Percentiles rank a stretch among this genome's conserved stretches.
These are phyloP conservation scores for Actias luna DNA, from an alignment of 2,888 invertebrate genomes.

Conservation along the genomic window DNA sequence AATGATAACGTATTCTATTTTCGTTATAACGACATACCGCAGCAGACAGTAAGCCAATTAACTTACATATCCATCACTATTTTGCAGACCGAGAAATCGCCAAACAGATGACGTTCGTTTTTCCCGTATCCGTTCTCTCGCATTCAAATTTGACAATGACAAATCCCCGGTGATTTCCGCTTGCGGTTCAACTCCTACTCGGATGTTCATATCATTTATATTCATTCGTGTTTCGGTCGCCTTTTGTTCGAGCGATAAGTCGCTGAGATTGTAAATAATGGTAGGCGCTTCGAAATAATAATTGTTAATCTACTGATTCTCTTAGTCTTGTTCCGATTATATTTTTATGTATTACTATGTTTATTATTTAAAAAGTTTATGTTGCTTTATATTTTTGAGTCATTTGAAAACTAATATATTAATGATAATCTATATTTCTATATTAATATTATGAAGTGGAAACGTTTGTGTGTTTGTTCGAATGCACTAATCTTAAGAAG, in stretches of 20 bases:
- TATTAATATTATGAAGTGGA: no score
- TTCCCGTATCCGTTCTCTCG: conserved; percentile 68
- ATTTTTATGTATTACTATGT: no score
- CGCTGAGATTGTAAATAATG: conserved; percentile 47
- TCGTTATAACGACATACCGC: background rate
- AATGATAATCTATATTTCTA: no score
- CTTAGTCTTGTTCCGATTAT: no score
- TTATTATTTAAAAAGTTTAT: no score
- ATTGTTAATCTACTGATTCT: no score
- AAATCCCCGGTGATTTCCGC: conserved; percentile 75
- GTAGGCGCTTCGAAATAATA: conserved; percentile 44
- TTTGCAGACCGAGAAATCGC: conserved; percentile 27
- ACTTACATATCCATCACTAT: conserved; percentile 22
- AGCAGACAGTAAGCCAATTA: conserved; percentile 6
- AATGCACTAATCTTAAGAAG: no score
- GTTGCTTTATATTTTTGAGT: no score
- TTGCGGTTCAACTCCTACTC: conserved; percentile 58
- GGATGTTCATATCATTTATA: conserved; percentile 76
- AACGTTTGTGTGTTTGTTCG: no score
- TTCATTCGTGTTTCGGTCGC: conserved; percentile 59
- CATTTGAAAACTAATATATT: no score
- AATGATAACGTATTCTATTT: no score
- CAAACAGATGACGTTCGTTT: conserved; percentile 76
- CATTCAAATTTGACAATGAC: conserved; percentile 80
- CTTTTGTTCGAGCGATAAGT: conserved; percentile 56